phyloP scores from a whole-genome alignment of 1,140 invertebrate species.

The Chymomyza costata region DNA sequence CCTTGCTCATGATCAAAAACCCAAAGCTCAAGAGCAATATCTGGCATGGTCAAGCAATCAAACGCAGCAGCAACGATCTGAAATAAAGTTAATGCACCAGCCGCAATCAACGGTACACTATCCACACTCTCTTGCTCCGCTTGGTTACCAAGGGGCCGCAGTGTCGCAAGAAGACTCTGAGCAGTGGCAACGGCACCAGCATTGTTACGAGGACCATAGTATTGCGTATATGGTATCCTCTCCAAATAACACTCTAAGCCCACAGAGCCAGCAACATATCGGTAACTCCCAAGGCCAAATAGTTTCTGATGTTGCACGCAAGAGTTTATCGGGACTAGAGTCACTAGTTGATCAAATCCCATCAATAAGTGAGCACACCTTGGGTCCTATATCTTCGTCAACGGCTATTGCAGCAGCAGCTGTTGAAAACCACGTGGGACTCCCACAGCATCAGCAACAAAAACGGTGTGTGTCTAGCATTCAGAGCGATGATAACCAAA shows the following conservation, averaged over 20 bases:
- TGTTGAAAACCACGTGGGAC: constrained; percentile 49
- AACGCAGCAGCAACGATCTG: constrained; percentile 27
- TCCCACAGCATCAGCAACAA: constrained; percentile 46
- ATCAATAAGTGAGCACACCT: constrained; percentile 83
- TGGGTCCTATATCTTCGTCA: constrained; percentile 27
- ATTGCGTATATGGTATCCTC: constrained; percentile 36
- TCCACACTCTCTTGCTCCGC: too few species aligned
- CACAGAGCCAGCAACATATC: constrained; percentile 77
- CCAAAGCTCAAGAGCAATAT: constrained; percentile 38
- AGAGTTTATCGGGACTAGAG: constrained; percentile 91
- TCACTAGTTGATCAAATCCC: constrained; percentile 94
- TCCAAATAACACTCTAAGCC: constrained; percentile 16
- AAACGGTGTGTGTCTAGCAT: constrained; percentile 21
- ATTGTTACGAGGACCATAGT: constrained; percentile 33
- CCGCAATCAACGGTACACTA: too few species aligned
- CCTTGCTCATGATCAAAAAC: constrained; percentile 21
- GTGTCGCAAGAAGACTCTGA: constrained; percentile 9
- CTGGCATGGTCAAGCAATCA: constrained; percentile 46
- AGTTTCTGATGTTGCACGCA: constrained; percentile 85
- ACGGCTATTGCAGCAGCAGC: constrained; percentile 44
- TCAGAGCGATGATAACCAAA: constrained; percentile 10
- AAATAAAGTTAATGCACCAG: too few species aligned
- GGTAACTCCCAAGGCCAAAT: constrained; percentile 77
- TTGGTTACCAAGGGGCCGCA: too few species aligned
- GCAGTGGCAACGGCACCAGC: constrained; percentile 33